Evolutionary conservation across 1,140 invertebrate species (phyloP).

Genomic region (Wiebesia pumilae): DNA sequence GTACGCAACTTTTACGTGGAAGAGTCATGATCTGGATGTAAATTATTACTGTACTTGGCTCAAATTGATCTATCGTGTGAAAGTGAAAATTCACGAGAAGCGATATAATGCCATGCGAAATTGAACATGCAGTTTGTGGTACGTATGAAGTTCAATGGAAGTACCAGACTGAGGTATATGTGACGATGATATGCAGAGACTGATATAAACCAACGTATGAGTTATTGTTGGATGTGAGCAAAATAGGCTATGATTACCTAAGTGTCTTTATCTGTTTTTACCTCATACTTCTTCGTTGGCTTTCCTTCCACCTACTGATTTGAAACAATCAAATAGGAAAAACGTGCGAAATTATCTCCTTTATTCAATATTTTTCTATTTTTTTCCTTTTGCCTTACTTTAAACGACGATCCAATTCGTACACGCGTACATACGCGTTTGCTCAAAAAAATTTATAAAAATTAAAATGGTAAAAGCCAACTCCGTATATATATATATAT

Average conservation of each 20-base stretch:
- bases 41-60: constrained; percentile 44
- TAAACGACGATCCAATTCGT: too few relatives aligned
- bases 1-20: neutral
- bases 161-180: neutral
- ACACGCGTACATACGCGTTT: too few relatives aligned
- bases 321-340: too few relatives aligned
- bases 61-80: constrained; percentile 51
- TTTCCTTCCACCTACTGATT: neutral
- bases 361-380: too few relatives aligned
- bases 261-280: neutral
- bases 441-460: too few relatives aligned
- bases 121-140: constrained; percentile 35
- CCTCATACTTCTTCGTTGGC: neutral
- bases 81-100: constrained; percentile 22
- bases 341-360: too few relatives aligned
- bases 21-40: constrained; percentile 45
- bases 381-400: too few relatives aligned
- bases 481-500: too few relatives aligned
- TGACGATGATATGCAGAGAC: neutral
- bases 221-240: neutral
- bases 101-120: constrained; percentile 38
- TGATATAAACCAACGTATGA: constrained; percentile 13
- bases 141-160: neutral
- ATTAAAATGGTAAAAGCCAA: too few relatives aligned
- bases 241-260: neutral